These are phyloP conservation scores for Psittacula cyanocephala DNA, from an alignment of 2,113 vertebrate genomes.

Conservation along the genomic window DNA sequence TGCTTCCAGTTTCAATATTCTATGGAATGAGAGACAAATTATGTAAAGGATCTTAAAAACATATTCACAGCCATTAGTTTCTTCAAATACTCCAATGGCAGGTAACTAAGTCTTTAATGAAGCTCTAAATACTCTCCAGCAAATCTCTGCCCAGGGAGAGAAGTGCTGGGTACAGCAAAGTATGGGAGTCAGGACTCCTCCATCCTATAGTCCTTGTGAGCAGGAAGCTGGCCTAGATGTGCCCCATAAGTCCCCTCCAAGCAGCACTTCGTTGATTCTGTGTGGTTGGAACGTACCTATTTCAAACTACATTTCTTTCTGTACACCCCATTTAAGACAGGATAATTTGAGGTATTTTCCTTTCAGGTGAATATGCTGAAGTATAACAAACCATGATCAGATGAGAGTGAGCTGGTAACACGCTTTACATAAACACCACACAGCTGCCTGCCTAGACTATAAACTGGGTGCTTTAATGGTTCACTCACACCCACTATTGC, in stretches of 20 bases:
- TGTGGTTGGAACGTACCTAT: neutral
- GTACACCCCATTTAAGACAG: neutral
- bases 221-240: neutral
- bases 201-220: neutral
- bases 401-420: neutral
- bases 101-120: neutral
- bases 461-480: neutral
- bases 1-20: neutral
- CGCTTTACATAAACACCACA: neutral
- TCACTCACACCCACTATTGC: neutral
- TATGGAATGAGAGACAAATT: neutral
- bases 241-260: fast-evolving
- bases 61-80: neutral
- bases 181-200: neutral
- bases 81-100: neutral
- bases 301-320: neutral
- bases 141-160: neutral
- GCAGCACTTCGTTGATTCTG: neutral
- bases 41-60: neutral
- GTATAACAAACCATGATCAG: neutral
- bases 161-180: neutral
- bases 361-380: neutral
- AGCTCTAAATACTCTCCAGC: neutral
- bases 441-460: neutral
- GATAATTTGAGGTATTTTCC: neutral